phyloP scores from a whole-genome alignment of 2,888 invertebrate genomes.

The Rhagophthalmus giganteus region DNA sequence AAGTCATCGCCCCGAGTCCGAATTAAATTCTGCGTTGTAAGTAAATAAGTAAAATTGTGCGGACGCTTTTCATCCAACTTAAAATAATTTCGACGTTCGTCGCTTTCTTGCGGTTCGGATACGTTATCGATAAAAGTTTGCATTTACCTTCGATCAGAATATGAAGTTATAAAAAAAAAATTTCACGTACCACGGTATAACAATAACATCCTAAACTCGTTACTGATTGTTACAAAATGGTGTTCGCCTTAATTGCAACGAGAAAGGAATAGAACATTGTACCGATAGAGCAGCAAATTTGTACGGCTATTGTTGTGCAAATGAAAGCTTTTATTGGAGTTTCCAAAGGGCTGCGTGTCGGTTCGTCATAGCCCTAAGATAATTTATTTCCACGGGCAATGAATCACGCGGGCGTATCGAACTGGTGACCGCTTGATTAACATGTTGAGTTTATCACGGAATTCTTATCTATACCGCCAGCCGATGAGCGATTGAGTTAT shows the following conservation, averaged over 20 bases:
- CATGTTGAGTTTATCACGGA: slow-evolving; percentile 43
- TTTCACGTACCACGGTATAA: too few relatives aligned
- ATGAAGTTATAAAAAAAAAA: too few relatives aligned
- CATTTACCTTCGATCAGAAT: too few relatives aligned
- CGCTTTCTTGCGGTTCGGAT: too few relatives aligned
- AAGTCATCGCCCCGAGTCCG: slow-evolving; percentile 13
- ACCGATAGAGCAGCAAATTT: slow-evolving; percentile 50
- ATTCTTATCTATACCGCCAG: slow-evolving; percentile 40
- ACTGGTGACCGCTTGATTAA: slow-evolving; percentile 45
- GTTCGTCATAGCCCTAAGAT: slow-evolving; percentile 48
- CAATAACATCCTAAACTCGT: slow-evolving; percentile 1
- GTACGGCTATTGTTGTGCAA: slow-evolving; percentile 54
- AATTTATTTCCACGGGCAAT: slow-evolving; percentile 50
- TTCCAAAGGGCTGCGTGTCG: slow-evolving; percentile 49
- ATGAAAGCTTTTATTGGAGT: slow-evolving; percentile 53
- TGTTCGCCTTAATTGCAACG: slow-evolving; percentile 23
- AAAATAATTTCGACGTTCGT: too few relatives aligned
- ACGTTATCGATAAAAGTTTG: too few relatives aligned
- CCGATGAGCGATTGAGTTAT: slow-evolving; percentile 39
- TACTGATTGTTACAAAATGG: slow-evolving; percentile 21
- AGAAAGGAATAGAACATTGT: slow-evolving; percentile 30
- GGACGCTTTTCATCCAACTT: too few relatives aligned
- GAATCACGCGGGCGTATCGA: slow-evolving; percentile 40
- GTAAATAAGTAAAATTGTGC: too few relatives aligned
- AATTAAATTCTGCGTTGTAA: too few relatives aligned